Conservation (phyloP, 2,888 invertebrate genomes). For the Synergus umbraculus region DNA sequence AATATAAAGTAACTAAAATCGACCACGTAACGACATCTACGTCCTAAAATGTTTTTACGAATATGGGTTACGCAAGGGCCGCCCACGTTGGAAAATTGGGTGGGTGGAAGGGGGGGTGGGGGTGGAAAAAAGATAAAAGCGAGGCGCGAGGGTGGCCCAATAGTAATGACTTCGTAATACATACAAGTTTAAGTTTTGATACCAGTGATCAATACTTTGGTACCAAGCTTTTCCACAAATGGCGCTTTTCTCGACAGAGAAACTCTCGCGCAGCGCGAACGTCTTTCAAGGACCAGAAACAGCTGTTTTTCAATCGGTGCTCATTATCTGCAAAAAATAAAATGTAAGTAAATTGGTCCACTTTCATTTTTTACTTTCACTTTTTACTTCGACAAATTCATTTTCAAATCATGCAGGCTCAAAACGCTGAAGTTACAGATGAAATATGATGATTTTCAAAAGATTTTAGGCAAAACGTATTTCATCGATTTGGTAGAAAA, state of each 20-base stretch:
- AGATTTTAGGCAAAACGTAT: no score
- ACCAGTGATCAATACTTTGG: conserved; percentile 69
- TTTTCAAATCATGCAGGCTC: no score
- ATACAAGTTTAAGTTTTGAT: conserved; percentile 25
- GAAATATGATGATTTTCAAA: no score
- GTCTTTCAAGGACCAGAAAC: conserved; percentile 44
- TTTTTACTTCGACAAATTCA: neutral
- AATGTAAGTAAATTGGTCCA: conserved; percentile 4
- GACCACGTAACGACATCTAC: neutral
- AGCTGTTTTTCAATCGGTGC: conserved; percentile 10
- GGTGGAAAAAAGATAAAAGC: conserved; percentile 4
- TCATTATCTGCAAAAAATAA: conserved; percentile 7
- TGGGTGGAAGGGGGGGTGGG: neutral
- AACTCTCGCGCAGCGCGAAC: neutral
- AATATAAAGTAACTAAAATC: neutral
- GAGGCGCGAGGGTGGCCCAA: conserved; percentile 8
- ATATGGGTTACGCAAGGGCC: neutral
- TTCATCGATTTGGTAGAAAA: no score
- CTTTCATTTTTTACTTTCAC: neutral
- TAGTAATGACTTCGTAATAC: neutral
- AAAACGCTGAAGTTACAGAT: no score
- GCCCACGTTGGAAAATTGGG: neutral
- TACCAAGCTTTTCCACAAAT: conserved; percentile 56
- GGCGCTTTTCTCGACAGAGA: conserved; percentile 58
- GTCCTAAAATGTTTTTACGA: neutral